Conservation (phyloP, 2,888 invertebrate species). For the Platycheirus rosarum region DNA sequence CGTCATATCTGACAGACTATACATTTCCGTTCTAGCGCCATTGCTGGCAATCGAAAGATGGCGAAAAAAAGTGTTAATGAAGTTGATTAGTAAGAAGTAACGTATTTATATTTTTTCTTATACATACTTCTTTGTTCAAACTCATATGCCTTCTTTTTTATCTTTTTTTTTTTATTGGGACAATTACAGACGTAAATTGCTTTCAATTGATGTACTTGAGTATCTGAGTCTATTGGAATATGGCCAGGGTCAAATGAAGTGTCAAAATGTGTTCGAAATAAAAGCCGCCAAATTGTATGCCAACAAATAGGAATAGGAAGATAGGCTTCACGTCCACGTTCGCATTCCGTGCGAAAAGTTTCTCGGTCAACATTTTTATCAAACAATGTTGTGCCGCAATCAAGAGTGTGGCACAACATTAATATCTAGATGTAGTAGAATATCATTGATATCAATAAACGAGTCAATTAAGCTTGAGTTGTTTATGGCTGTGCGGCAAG, state of each 20-base stretch:
- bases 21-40: conserved; percentile 3
- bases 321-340: conserved; percentile 19
- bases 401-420: not conserved
- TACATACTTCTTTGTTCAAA: conserved; percentile 4
- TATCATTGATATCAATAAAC: conserved; percentile 6
- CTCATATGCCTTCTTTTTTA: conserved; percentile 9
- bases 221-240: conserved; percentile 29
- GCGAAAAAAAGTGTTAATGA: conserved; percentile 18
- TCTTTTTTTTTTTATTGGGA: conserved; percentile 20
- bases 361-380: conserved; percentile 17
- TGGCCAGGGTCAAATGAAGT: conserved; percentile 36
- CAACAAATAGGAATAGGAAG: conserved; percentile 12
- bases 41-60: conserved; percentile 1
- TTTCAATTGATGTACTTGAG: conserved; percentile 44
- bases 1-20: not conserved
- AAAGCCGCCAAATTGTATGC: conserved; percentile 4
- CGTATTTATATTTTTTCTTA: too few relatives aligned
- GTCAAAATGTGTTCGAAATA: conserved; percentile 44
- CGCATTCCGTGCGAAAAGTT: conserved; percentile 42
- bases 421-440: not conserved
- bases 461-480: conserved; percentile 18
- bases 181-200: conserved; percentile 34
- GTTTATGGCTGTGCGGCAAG: conserved; percentile 6
- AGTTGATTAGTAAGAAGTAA: conserved; percentile 14
- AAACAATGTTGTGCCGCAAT: conserved; percentile 8